Evolutionary conservation across 2,113 vertebrate species (phyloP), one percentile per base, ranked within the genome.

Genomic region (Ailurus styani): DNA sequence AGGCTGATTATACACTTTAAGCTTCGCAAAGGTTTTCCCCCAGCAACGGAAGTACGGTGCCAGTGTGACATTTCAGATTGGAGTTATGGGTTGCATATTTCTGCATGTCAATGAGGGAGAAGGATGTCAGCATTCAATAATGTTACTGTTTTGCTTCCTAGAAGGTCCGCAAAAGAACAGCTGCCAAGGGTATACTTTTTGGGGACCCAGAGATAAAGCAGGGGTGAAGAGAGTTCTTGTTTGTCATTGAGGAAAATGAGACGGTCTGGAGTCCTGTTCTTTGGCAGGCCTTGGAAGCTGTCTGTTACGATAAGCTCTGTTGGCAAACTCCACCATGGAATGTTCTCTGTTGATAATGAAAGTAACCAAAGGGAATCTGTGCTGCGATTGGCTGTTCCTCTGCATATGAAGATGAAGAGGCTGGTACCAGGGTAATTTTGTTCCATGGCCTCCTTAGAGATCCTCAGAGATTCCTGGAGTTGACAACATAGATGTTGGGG

Each of bases 301-400:
- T 88, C 96, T 97, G 95, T 40, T 72, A 64, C 40, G 70, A 96
- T 95, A 97, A 96, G 92, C 84, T 66, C 68, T 97, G 95, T 66
- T 97, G 98, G 93, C 96, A 92, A 78, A 94, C 90, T 83, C 60
- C 15, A 2, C n/a, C 15, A 1, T 57, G 40, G 57, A 96, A 72
- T 98, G 96, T 81, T 96, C 84, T 96, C 60, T 96, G 90, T 93
- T 94, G 97, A 79, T 94, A 88, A 95, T 72, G 79, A 85, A 83
- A 95, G 90, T 75, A 42, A 77, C 89, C 60, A 73, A 50, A 87
- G 62, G 54, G 90, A 97, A 90, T 97, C 84, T 90, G 90, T 78
- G 47, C 15, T 54, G 31, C 17, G 60, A 13, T 57, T 91, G 83
- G 81, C 81, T 85, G 31, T 77, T 70, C 42, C 31, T 84, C 31